Percentiles rank a stretch among this genome's conserved stretches.
phyloP scores from a whole-genome alignment of 2,113 vertebrate genomes.

The Phodopus roborovskii region DNA sequence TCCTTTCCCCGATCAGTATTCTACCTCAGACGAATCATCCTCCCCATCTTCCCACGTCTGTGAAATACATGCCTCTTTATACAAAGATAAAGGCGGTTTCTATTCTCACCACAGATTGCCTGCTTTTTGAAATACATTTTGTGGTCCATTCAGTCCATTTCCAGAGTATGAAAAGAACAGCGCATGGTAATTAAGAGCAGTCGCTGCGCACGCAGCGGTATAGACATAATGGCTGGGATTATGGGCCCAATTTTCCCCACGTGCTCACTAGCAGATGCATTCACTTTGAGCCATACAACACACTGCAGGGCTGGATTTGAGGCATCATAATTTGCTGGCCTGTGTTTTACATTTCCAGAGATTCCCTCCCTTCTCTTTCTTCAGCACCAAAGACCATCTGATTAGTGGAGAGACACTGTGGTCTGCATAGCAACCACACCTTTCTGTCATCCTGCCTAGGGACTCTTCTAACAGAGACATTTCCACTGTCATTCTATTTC shows the following conservation, averaged over 20 bases:
- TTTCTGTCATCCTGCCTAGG: background rate
- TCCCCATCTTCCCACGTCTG: constrained; percentile 70
- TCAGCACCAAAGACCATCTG: constrained; percentile 58
- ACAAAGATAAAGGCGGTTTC: constrained; percentile 82
- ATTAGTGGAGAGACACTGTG: constrained; percentile 36
- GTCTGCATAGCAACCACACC: background rate
- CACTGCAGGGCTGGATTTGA: constrained; percentile 59
- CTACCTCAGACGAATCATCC: constrained; percentile 51
- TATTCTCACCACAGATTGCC: constrained; percentile 84
- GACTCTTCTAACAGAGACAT: too few relatives aligned
- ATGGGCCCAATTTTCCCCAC: constrained; percentile 80
- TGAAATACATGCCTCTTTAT: constrained; percentile 79
- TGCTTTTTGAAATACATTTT: constrained; percentile 85
- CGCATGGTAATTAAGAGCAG: constrained; percentile 83
- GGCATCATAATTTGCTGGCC: constrained; percentile 74
- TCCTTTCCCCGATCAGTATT: constrained; percentile 82
- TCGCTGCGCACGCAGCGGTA: constrained; percentile 15
- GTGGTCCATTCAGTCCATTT: constrained; percentile 84
- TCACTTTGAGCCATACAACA: constrained; percentile 80
- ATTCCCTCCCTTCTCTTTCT: constrained; percentile 16
- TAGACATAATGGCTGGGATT: constrained; percentile 82
- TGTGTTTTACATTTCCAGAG: constrained; percentile 66
- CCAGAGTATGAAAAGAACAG: constrained; percentile 81
- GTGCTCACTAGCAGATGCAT: constrained; percentile 81
- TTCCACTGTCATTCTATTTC: background rate